These are phyloP conservation scores for Lycophotia porphyrea DNA, from an alignment of 2,888 invertebrate species.

Conservation along the genomic window DNA sequence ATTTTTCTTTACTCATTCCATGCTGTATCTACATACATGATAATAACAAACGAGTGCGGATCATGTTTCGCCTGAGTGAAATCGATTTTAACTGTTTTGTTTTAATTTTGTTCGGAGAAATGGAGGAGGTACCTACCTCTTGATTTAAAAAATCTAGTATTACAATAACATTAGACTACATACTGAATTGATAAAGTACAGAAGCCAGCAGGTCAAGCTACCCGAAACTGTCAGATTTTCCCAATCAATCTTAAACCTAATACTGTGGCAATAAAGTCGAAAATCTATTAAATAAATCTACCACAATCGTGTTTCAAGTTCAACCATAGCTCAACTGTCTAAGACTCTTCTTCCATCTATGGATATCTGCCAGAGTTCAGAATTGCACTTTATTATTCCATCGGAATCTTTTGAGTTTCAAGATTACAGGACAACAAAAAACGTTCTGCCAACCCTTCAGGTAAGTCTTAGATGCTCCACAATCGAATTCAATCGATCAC, in stretches of 20 bases:
- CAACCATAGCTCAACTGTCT: too few relatives aligned
- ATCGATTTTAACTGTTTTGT: background rate
- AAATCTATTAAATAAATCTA: too few relatives aligned
- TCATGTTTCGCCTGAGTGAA: background rate
- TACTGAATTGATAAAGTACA: too few relatives aligned
- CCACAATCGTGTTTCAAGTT: background rate
- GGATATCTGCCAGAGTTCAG: background rate
- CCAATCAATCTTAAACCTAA: too few relatives aligned
- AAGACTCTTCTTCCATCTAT: too few relatives aligned
- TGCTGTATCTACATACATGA: too few relatives aligned
- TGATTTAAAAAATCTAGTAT: slow-evolving; percentile 1
- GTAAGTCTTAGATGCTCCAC: background rate
- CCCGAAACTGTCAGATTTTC: too few relatives aligned
- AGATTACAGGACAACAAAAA: background rate
- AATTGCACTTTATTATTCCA: background rate
- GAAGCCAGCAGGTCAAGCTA: too few relatives aligned
- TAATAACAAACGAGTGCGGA: background rate
- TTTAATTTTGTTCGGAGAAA: slow-evolving; percentile 10
- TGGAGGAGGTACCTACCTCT: background rate
- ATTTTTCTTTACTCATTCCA: background rate
- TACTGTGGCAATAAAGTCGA: too few relatives aligned
- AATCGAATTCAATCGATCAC: background rate
- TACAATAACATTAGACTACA: too few relatives aligned
- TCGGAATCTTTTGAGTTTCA: background rate
- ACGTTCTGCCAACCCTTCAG: background rate